Base-by-base conservation (phyloP, 2,888 invertebrate species). In the Actias luna region DNA sequence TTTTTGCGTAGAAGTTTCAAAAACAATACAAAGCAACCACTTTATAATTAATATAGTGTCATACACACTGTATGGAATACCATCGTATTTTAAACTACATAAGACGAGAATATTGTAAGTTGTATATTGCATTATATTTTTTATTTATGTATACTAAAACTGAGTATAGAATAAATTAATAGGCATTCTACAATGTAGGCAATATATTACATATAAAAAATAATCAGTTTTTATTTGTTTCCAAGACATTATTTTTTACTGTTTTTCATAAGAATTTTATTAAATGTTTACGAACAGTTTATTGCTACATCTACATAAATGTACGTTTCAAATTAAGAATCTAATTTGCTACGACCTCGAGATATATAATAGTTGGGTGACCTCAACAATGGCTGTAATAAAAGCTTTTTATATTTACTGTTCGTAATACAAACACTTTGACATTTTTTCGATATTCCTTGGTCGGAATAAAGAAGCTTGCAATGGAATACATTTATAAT, bases 271-370 rank as follows among this genome's bases (percentile, higher is more conserved):
- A 63, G 42, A 33, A 46, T 60, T 60, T 63, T 60, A 65, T 64
- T 63, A 67, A 65, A 65, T 61, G 58, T 65, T 67, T 65, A 65
- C 63, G 65, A 63, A 55, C 61, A 57, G 62, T 64, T 67, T 65
- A 65, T 65, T 65, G 62, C 60, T 61, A 25, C 33, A 63, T 50
- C 59, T 59, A 64, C 64, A 65, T 64, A 61, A 60, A 61, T 65
- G 61, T 50, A 58, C 42, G 63, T 61, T 59, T 58, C 39, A 61
- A 55, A 42, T 61, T 69, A 68, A 63, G 42, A 62, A 61, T 58
- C 33, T 58, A 61, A 58, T 61, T 61, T 58, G 31, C 58, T 12
- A 22, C 22, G 55, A n/a, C 57, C 22, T 25, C 16, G 58, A 42
- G 61, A 39, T 14, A 39, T 18, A 46, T 22, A 2, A 1, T 18